Conservation (phyloP, 2,888 invertebrate genomes). For the Alloscopus bannaensis region DNA sequence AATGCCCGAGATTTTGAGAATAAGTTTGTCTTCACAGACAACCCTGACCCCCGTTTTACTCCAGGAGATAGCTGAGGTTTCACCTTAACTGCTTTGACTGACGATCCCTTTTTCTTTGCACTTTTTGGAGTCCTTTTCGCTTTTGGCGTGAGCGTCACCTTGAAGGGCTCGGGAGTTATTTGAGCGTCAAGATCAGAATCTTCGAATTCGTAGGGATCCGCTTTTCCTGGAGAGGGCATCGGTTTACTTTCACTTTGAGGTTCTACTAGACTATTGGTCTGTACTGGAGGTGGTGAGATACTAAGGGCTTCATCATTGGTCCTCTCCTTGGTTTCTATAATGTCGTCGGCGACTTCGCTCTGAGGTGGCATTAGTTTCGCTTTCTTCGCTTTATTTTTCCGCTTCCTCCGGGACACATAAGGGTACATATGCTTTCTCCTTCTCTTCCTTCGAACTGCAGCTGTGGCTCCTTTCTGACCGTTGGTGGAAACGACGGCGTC, state of each 20-base stretch:
- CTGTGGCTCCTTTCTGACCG: not conserved
- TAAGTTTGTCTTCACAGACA: no score
- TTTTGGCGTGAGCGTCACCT: not conserved
- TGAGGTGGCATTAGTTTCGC: not conserved
- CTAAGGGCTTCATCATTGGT: not conserved
- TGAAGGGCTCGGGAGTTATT: slow-evolving; percentile 21
- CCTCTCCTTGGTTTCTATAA: not conserved
- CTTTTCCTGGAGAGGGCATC: no score
- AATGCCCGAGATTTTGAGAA: slow-evolving; percentile 54
- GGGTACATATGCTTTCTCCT: slow-evolving; percentile 53
- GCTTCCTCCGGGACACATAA: slow-evolving; percentile 43
- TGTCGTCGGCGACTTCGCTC: not conserved
- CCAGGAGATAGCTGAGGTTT: no score
- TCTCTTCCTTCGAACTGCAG: slow-evolving; percentile 30
- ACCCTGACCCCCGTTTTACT: no score
- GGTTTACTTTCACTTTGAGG: no score
- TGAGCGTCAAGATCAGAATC: slow-evolving; percentile 48
- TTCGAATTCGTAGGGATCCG: slow-evolving; percentile 56
- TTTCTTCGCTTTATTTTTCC: slow-evolving; percentile 32
- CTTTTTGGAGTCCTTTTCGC: not conserved
- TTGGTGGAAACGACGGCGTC: not conserved
- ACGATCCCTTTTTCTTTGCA: slow-evolving; percentile 17
- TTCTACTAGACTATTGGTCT: not conserved
- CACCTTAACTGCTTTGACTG: slow-evolving; percentile 43
- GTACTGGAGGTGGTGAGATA: not conserved